Conservation (phyloP, 2,888 invertebrate species). For the Mythimna loreyi region DNA sequence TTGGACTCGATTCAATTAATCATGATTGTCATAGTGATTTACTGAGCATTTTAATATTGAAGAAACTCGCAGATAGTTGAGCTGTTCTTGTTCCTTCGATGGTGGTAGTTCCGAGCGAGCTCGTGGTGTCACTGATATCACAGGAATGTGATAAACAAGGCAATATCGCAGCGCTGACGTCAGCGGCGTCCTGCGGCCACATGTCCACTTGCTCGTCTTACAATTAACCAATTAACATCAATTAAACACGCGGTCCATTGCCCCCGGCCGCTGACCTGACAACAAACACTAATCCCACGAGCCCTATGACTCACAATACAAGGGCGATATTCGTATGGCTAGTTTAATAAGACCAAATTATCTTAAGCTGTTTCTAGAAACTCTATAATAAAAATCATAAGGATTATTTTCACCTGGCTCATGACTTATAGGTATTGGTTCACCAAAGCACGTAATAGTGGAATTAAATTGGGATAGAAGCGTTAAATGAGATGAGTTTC, state of each 20-base stretch:
- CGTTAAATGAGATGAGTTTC: slow-evolving; percentile 78
- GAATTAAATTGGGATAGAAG: slow-evolving; percentile 77
- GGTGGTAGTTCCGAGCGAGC: slow-evolving; percentile 2
- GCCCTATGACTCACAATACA: slow-evolving; percentile 13
- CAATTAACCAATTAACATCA: slow-evolving; percentile 86
- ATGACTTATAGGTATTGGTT: slow-evolving; percentile 33
- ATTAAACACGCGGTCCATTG: slow-evolving; percentile 69
- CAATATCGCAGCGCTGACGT: slow-evolving; percentile 47
- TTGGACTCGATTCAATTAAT: slow-evolving; percentile 10
- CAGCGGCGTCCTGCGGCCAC: slow-evolving; percentile 31
- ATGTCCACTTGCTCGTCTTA: slow-evolving; percentile 66
- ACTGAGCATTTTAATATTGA: neutral
- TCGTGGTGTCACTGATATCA: neutral
- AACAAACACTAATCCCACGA: slow-evolving; percentile 21
- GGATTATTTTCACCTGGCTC: slow-evolving; percentile 19
- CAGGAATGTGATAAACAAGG: slow-evolving; percentile 28
- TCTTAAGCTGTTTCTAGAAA: neutral
- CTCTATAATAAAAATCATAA: slow-evolving; percentile 16
- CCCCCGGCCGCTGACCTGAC: slow-evolving; percentile 66
- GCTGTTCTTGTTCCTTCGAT: neutral
- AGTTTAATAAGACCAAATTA: slow-evolving; percentile 14
- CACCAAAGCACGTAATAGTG: slow-evolving; percentile 74
- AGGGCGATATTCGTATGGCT: slow-evolving; percentile 21
- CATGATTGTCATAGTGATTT: neutral
- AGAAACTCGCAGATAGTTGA: neutral